Evolutionary conservation across 2,113 vertebrate genomes (phyloP), one percentile per base, ranked within the genome.

Genomic region (Jacana jacana): DNA sequence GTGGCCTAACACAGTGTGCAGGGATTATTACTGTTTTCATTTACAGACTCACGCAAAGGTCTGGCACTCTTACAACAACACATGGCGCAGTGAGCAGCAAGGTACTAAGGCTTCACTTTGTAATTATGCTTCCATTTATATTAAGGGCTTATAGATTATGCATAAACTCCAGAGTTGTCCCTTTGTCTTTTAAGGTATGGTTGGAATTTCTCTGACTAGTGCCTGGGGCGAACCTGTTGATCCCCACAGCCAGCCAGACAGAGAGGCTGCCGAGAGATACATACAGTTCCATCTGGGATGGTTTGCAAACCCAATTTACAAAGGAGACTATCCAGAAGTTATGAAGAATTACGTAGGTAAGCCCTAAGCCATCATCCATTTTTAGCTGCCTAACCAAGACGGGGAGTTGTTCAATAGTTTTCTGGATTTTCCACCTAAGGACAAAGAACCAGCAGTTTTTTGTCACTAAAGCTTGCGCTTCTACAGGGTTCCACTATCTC

Each of bases 281-380:
- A 98, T 99, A 30, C 99, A 99, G 86, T 99, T 99, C 97, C 98
- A 98, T 84, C 89, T 99, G 77, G 99, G 99, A 88, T 99, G 99
- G 99, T 99, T 99, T 96, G 99, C 99, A 78, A 99, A 99, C 48
- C 99, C 99, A 3, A 97, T 99, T 86, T 99, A 98, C 81, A 98
- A 98, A n/a, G 99, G 99, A 69, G 99, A 99, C 97, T 99, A 99
- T 79, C 99, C 99, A 51, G 98, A 99, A 97, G 98, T 98, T 44
- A 99, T 99, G 99, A 99, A 99, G 97, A 99, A 99, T 90, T 98
- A 98, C 6, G 97, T 99, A 55, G 99, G 99, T 98, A 95, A 98
- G 98, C 86, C 31, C 35, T 46, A 69, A 31, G 55, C 28, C n/a
- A 42, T 1, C 33, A 16, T 11, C 51, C 27, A 10, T 48, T 77